phyloP scores from a whole-genome alignment of 2,888 invertebrate species.

The Pristionchus exspectatus region DNA sequence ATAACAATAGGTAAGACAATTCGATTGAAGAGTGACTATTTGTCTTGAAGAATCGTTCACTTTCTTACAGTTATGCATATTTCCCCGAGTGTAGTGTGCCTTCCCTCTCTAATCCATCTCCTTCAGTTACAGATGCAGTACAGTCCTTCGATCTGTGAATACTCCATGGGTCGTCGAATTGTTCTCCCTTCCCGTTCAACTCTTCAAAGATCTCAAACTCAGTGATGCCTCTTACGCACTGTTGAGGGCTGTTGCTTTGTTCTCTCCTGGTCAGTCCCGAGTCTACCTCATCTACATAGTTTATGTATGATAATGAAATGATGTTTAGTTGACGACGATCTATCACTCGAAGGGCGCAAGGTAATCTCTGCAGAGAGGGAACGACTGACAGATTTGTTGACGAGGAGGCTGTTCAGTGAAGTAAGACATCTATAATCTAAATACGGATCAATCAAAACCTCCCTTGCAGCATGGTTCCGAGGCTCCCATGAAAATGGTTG shows the following conservation, averaged over 20 bases:
- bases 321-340: slow-evolving; percentile 35
- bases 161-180: slow-evolving; percentile 58
- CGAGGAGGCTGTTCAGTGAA: slow-evolving; percentile 59
- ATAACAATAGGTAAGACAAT: slow-evolving; percentile 11
- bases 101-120: background rate
- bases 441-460: background rate
- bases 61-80: background rate
- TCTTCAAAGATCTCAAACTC: slow-evolving; percentile 60
- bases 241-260: slow-evolving; percentile 66
- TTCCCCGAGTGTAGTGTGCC: background rate
- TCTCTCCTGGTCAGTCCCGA: slow-evolving; percentile 64
- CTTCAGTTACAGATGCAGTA: slow-evolving; percentile 44
- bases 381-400: slow-evolving; percentile 56
- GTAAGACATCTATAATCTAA: background rate
- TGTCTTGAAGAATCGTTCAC: background rate
- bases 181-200: slow-evolving; percentile 63
- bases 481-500: slow-evolving; percentile 19
- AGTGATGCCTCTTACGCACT: slow-evolving; percentile 63
- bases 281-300: no score
- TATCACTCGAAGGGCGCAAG: slow-evolving; percentile 25
- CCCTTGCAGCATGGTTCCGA: slow-evolving; percentile 29
- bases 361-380: slow-evolving; percentile 56
- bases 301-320: background rate
- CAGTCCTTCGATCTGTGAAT: slow-evolving; percentile 6
- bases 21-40: background rate